These are phyloP conservation scores for Onchidella celtica DNA, from an alignment of 2,888 invertebrate species.

Conservation along the genomic window DNA sequence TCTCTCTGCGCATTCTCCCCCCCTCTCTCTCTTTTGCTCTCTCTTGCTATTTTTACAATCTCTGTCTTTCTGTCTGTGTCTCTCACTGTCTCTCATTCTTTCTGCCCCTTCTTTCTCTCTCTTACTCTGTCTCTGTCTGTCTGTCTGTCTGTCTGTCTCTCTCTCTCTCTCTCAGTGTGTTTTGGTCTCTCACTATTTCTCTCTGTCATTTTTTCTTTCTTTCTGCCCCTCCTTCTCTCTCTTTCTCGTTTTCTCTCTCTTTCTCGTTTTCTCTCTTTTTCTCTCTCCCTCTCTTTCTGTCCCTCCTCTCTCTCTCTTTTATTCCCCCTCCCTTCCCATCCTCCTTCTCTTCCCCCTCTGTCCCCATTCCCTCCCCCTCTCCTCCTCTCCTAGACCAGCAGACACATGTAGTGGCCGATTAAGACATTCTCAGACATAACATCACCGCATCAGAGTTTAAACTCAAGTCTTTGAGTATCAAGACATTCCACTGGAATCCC, in stretches of 20 bases:
- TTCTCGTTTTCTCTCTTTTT: neutral
- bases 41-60: too few species aligned
- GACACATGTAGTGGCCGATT: too few species aligned
- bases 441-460: too few species aligned
- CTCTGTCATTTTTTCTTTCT: neutral
- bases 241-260: neutral
- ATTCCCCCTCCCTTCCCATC: neutral
- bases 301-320: neutral
- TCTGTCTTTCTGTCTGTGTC: too few species aligned
- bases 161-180: neutral
- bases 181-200: neutral
- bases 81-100: too few species aligned
- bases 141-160: neutral
- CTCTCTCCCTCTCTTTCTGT: neutral
- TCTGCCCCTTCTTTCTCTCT: too few species aligned
- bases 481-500: too few species aligned
- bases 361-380: neutral
- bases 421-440: too few species aligned
- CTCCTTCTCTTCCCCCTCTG: neutral
- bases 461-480: too few species aligned
- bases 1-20: too few species aligned
- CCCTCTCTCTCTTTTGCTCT: too few species aligned
- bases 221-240: neutral
- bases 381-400: too few species aligned
- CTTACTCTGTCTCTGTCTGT: neutral